Evolutionary conservation across 1,140 invertebrate genomes (phyloP), one percentile per base, ranked within the genome.

Genomic region (Pomacea maculata): DNA sequence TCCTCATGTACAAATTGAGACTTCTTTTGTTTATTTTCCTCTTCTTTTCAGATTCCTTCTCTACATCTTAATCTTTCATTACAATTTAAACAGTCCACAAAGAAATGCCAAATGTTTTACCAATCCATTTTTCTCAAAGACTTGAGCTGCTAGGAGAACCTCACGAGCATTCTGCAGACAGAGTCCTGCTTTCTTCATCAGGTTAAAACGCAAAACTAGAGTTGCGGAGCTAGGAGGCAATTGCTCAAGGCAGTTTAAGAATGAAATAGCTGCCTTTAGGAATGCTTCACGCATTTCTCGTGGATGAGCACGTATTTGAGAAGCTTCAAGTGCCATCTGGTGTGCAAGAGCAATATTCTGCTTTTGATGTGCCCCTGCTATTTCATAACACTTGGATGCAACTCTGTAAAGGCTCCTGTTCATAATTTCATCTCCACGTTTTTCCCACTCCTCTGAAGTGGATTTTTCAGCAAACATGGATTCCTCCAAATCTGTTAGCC

Each of bases 401-500:
- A 90, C 85, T 61, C 84, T 81, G 71, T 87, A 90, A 73, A 89
- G 73, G 1, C 78, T 80, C 29, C 87, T 85, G 29, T 83, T 84
- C 85, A 88, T 89, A 73, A 90, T 89, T 14, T 89, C 86, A 34
- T 89, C 87, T 25, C 87, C 89, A 57, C 86, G 77, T 55, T 82
- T 76, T 54, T 83, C 75, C 89, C 89, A 90, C 68, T 90, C 86
- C 25, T 85, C 80, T 70, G 75, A 71, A 17, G 75, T 86, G 2
- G 89, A 90, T 29, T 83, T 85, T 74, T 87, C 85, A 3, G 88
- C 87, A 85, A 90, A 90, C 77, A 89, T 85, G 29, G 81, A 75
- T 10, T 83, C 75, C 73, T 74, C 61, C 71, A 84, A 68, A 72
- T 75, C 83, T 70, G 55, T 61, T 61, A 3, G 57, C 11, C 57